Base-by-base conservation (phyloP, 2,888 invertebrate species). In the Schrankia costaestrigalis region DNA sequence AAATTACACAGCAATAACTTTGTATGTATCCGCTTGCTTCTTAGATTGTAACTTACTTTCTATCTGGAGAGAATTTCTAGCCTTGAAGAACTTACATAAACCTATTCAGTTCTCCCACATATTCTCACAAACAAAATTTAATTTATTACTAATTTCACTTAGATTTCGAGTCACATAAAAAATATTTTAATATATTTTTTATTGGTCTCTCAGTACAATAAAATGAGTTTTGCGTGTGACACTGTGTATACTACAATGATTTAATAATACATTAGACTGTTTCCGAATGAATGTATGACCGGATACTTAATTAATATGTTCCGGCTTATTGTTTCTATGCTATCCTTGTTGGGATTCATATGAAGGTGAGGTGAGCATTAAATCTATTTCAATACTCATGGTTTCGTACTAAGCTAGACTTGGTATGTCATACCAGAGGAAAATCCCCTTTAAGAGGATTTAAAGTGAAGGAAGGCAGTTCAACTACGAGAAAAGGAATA, bases 261-360 rank as follows among this genome's bases (percentile, higher is more conserved):
- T 35, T 27, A 49, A 34, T 31, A 23, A 34, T 13, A 26, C 30
- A 51, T 46, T 40, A 46, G 21, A 24, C 29, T 24, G 33, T 55
- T 56, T 52, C 46, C 41, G 49, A 49, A 54, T 53, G 31, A 31
- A 46, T 41, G 37, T 42, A 30, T 53, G 53, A 46, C 62, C 65
- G 68, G 71, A 70, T 62, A 52, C 63, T 54, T 45, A 47, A 49
- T 61, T 35, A 26, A 65, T 54, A 50, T 62, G 62, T 70, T 64
- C 64, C 60, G 63, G 46, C 40, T 47, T 49, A 66, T 64, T 65
- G 58, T 71, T 59, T 43, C 12, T 18, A 34, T 18, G 17, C 37
- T 36, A 70, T 68, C 66, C 67, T 74, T 71, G 71, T 68, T 56
- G 65, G 46, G 57, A 54, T 66, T 75, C 63, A 48, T 59, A 65